Evolutionary conservation across 2,888 invertebrate genomes (phyloP), one percentile per base, ranked within the genome.

Genomic region (Augiades crinisus): DNA sequence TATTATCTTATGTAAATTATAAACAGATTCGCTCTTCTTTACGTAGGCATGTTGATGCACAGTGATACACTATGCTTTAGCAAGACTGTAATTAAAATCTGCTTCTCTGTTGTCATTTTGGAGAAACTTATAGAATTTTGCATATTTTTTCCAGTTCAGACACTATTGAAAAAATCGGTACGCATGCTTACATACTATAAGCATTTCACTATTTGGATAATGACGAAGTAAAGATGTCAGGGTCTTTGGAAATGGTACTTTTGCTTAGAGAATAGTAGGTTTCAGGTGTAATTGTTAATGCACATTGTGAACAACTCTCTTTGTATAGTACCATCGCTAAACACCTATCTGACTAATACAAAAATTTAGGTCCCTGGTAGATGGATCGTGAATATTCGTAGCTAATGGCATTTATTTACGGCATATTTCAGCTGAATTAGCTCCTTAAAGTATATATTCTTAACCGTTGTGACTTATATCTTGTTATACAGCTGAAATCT

Each of bases 41-140:
- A 63, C 74, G 68, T 80, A 78, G 78, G 86, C 86, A 88, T 88
- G 85, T 75, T 75, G 68, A 59, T 72, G 79, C 83, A 81, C 80
- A 68, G 53, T 67, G 62, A 64, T 68, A 67, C 62, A 72, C 62
- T 60, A 70, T 60, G 83, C 81, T 83, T 81, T 72, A 68, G 65
- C 64, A 63, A 70, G 60, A 64, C 65, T 61, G 54, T 64, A 61
- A 27, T 27, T 27, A 60, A 64, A 64, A 62, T 49, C 62, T 56
- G 69, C 69, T 71, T 66, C 57, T 59, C 54, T 58, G 57, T 54
- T 55, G 61, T 47, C 60, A 56, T 44, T 58, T 67, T 67, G 53
- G 55, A 65, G 57, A 62, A 54, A 73, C 63, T 76, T 67, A 74
- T 64, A 71, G 62, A 68, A 49, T 53, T 68, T 72, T 65, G 61